Conservation (phyloP, 2,888 invertebrate species). For the Oxyteleia sp. region DNA sequence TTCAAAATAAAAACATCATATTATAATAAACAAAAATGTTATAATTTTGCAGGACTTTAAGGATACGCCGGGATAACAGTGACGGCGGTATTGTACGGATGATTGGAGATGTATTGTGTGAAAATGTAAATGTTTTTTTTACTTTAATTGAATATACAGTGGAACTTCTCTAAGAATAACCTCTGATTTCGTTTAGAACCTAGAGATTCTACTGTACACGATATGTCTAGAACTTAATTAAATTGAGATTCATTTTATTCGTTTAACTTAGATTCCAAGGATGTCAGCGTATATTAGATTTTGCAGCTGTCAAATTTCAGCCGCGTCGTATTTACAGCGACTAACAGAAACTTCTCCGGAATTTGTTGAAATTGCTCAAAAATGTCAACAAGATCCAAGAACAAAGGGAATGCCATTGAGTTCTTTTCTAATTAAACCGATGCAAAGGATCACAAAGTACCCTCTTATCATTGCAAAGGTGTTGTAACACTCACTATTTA, state of each 20-base stretch:
- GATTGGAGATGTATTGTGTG: conserved; percentile 92
- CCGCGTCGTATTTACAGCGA: conserved; percentile 91
- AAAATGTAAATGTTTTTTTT: conserved; percentile 89
- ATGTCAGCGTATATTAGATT: conserved; percentile 92
- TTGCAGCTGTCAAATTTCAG: conserved; percentile 92
- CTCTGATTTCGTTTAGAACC: too few relatives aligned
- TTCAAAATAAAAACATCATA: too few relatives aligned
- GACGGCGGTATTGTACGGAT: conserved; percentile 89
- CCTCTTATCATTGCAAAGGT: conserved; percentile 92
- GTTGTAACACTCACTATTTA: too few relatives aligned
- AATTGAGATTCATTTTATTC: conserved; percentile 66
- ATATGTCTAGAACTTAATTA: conserved; percentile 12
- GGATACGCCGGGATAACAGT: conserved; percentile 89
- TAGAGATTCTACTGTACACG: too few relatives aligned
- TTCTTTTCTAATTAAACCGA: conserved; percentile 93
- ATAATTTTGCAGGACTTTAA: too few relatives aligned
- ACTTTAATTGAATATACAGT: not conserved
- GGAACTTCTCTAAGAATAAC: not conserved
- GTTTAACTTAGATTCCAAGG: conserved; percentile 89
- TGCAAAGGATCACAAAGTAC: conserved; percentile 94
- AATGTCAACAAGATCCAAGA: conserved; percentile 90
- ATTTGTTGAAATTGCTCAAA: conserved; percentile 90
- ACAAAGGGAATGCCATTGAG: conserved; percentile 92
- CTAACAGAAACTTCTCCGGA: conserved; percentile 90
- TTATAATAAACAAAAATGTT: too few relatives aligned